A percentile compares a stretch with the other conserved stretches of the same genome.
phyloP scores from a whole-genome alignment of 2,797 vertebrate genomes.

The Perodicticus potto region DNA sequence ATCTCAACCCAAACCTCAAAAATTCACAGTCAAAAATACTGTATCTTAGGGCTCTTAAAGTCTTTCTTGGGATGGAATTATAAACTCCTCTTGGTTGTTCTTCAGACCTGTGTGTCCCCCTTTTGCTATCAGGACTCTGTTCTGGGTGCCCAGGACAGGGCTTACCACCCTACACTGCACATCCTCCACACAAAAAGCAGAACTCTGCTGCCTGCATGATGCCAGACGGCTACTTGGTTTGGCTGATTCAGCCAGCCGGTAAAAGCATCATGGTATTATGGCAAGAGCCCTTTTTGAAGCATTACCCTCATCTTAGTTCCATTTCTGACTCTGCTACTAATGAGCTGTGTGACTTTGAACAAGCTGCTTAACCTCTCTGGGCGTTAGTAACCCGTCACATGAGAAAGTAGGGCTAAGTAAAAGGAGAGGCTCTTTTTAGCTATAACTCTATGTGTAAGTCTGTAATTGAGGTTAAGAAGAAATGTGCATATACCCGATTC shows the following conservation, averaged over 20 bases:
- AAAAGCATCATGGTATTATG: background rate
- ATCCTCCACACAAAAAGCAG: too few species aligned
- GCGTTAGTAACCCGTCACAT: background rate
- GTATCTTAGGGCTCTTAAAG: background rate
- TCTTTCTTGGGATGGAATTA: conserved; percentile 39
- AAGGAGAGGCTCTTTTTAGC: conserved; percentile 4
- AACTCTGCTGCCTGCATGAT: background rate
- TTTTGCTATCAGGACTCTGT: background rate
- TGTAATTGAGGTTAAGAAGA: conserved; percentile 49
- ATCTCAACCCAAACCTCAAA: conserved; percentile 63
- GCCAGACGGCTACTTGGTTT: background rate
- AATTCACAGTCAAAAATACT: background rate
- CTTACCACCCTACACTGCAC: background rate
- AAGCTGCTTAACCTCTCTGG: background rate
- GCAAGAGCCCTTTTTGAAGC: background rate
- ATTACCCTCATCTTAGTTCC: background rate
- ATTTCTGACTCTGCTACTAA: background rate
- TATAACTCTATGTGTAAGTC: background rate
- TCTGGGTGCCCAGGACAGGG: background rate
- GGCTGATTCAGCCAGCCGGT: background rate
- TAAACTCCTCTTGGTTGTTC: background rate
- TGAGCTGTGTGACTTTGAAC: background rate
- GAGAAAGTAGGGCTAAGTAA: background rate
- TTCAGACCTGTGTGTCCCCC: background rate
- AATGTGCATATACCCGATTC: background rate